A percentile compares a stretch with the other conserved stretches of the same genome.
phyloP scores from a whole-genome alignment of 1,140 invertebrate species.

The Tribolium castaneum region DNA sequence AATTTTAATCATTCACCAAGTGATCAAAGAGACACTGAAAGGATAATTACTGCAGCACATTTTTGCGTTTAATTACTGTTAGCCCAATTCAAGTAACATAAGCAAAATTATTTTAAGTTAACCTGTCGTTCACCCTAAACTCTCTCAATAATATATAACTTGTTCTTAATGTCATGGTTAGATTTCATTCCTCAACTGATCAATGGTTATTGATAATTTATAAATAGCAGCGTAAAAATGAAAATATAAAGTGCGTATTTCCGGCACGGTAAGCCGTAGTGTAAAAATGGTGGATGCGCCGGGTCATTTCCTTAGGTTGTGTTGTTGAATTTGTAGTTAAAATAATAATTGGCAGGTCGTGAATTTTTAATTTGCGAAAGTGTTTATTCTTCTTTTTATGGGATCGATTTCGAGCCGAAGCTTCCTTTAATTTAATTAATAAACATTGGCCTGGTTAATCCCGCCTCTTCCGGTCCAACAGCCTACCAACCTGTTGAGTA shows the following conservation, averaged over 20 bases:
- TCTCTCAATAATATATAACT: neutral
- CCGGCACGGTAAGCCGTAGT: no score
- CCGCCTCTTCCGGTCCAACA: neutral
- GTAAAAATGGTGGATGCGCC: slow-evolving; percentile 4
- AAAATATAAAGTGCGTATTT: neutral
- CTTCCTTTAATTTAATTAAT: neutral
- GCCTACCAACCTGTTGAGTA: slow-evolving; percentile 20
- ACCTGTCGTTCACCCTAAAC: neutral
- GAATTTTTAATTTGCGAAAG: neutral
- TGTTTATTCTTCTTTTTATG: no score
- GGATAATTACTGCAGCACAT: neutral
- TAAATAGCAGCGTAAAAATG: neutral
- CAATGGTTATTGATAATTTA: neutral
- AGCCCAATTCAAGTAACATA: no score
- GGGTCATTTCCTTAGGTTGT: neutral
- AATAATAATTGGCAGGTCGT: neutral
- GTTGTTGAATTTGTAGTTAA: neutral
- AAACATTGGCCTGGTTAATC: neutral
- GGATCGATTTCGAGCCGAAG: neutral
- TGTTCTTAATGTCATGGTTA: slow-evolving; percentile 1
- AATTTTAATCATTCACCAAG: neutral
- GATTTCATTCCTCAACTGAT: neutral
- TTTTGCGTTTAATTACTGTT: no score
- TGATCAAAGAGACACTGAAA: neutral
- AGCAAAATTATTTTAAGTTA: neutral